Evolutionary conservation across 2,797 vertebrate genomes (phyloP), one percentile per base, ranked within the genome.

Genomic region (Pangasius sanitwongsei): DNA sequence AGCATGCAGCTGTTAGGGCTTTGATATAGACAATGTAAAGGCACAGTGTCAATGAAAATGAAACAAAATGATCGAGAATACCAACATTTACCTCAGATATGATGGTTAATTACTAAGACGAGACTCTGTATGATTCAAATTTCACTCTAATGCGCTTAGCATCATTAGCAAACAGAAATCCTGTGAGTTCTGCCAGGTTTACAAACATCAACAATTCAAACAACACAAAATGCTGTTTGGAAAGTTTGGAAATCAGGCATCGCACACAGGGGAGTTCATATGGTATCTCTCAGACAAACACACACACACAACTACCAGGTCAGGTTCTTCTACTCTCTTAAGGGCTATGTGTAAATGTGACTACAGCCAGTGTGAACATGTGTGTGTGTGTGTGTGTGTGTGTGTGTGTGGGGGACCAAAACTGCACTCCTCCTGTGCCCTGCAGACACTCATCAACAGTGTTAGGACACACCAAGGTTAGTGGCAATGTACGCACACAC

Each of bases 401-500:
- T 16, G 87, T 82, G 87, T 63, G 87, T 85, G 82, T 70, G 77
- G 9, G 87, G 0, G 83, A 80, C 65, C 88, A 89, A 80, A 86
- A 89, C 89, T 89, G 86, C 89, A 87, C 89, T 86, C 87, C 89
- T 69, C 85, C 85, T 80, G 87, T 87, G 85, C 90, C 87, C 87
- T 89, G 90, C 90, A 90, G 87, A 90, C 87, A 89, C 80, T 90
- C 90, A 90, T 89, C 90, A 90, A 88, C 85, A 90, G 90, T 90
- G 90, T 90, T 87, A 90, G 90, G 90, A 90, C 90, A 87, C 85
- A 48, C 87, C 90, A 90, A 90, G 90, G 90, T 90, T 90, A 90
- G 90, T 86, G 82, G 89, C 87, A 85, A 89, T 59, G 44, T 37
- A 70, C 72, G 48, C 74, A 75, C 78, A 83, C 69, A 83, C 88